phyloP scores from a whole-genome alignment of 2,888 invertebrate species.

The Chironomus tentans region DNA sequence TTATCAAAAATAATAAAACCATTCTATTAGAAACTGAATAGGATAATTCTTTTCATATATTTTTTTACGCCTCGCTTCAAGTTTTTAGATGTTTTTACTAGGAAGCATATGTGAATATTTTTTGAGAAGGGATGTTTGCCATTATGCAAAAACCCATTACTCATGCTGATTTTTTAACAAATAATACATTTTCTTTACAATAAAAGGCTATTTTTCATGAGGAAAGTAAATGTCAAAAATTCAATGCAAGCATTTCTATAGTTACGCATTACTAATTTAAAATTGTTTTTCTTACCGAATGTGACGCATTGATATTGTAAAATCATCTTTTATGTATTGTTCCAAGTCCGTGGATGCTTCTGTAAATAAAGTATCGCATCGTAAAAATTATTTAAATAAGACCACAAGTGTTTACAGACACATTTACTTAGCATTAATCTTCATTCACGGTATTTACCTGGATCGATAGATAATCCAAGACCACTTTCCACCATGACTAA shows the following conservation, averaged over 20 bases:
- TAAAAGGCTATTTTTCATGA: too few species aligned
- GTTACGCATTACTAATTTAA: too few species aligned
- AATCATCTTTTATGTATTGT: conserved; percentile 41
- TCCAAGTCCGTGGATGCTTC: conserved; percentile 41
- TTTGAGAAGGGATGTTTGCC: too few species aligned
- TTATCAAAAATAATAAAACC: background rate
- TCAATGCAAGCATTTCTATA: too few species aligned
- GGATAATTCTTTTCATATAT: background rate
- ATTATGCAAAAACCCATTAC: too few species aligned
- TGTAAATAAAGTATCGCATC: conserved; percentile 29
- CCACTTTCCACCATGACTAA: conserved; percentile 36
- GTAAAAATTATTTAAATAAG: background rate
- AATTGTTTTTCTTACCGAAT: conserved; percentile 36
- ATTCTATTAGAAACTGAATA: background rate
- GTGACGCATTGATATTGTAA: conserved; percentile 43
- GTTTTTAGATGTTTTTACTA: too few species aligned
- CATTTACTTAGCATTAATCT: background rate
- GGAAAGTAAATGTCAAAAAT: too few species aligned
- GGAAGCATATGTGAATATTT: too few species aligned
- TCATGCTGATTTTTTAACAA: too few species aligned
- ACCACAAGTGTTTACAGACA: background rate
- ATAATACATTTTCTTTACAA: too few species aligned
- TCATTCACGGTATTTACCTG: conserved; percentile 35
- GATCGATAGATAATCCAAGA: conserved; percentile 40
- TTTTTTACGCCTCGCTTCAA: too few species aligned